These are phyloP conservation scores for Limnodromus scolopaceus DNA, from an alignment of 2,797 vertebrate genomes.

Conservation along the genomic window DNA sequence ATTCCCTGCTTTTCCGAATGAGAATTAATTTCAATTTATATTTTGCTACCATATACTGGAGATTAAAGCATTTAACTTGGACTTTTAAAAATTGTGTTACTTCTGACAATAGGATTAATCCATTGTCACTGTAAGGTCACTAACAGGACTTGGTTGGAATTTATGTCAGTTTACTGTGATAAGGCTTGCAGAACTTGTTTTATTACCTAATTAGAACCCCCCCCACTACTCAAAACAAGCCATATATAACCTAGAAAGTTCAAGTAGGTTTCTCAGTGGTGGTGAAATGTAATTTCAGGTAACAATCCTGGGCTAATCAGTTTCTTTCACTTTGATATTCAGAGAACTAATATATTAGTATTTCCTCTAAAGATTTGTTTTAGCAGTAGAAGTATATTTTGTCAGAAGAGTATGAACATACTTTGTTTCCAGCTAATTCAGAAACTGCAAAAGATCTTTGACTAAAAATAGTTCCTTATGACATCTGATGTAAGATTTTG, in stretches of 20 bases:
- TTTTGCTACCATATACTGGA: not conserved
- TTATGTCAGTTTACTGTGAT: slow-evolving; percentile 43
- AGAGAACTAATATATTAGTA: slow-evolving; percentile 17
- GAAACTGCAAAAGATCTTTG: slow-evolving; percentile 21
- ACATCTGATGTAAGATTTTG: slow-evolving; percentile 47
- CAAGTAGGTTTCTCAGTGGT: slow-evolving; percentile 48
- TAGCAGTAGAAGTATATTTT: not conserved
- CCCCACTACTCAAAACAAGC: slow-evolving; percentile 6
- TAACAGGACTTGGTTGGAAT: slow-evolving; percentile 29
- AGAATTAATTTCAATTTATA: not conserved
- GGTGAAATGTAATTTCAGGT: slow-evolving; percentile 58
- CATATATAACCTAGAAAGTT: slow-evolving; percentile 50
- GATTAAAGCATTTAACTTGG: slow-evolving; percentile 25
- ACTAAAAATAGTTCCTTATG: slow-evolving; percentile 58
- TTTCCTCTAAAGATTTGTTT: slow-evolving; percentile 23
- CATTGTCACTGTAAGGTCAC: slow-evolving; percentile 14
- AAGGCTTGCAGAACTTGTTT: slow-evolving; percentile 49
- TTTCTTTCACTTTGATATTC: slow-evolving; percentile 53
- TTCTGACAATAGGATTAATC: slow-evolving; percentile 50
- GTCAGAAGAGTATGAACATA: not conserved
- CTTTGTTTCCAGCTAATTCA: slow-evolving; percentile 11
- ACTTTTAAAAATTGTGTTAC: not conserved
- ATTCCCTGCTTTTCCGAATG: not conserved
- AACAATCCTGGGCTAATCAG: slow-evolving; percentile 22
- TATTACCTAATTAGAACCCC: slow-evolving; percentile 69